These are phyloP conservation scores for Oscheius onirici DNA, from an alignment of 2,888 invertebrate genomes.

Conservation along the genomic window DNA sequence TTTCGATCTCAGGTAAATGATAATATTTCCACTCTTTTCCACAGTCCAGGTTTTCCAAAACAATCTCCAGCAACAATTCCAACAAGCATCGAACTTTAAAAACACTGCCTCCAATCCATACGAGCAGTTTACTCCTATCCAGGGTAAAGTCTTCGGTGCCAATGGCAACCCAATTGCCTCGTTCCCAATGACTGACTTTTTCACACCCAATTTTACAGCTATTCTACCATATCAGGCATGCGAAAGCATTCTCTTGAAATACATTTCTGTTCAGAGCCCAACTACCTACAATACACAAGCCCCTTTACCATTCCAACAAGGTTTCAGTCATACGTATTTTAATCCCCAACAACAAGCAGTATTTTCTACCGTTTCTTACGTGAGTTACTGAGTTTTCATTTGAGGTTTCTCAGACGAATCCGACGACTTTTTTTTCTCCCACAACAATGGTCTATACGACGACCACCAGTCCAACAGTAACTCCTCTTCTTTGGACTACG, in stretches of 20 bases:
- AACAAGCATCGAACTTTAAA: conserved; percentile 3
- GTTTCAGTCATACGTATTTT: conserved; percentile 5
- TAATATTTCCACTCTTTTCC: background rate
- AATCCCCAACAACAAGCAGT: background rate
- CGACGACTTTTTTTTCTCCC: background rate
- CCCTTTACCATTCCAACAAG: conserved; percentile 10
- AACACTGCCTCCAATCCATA: conserved; percentile 7
- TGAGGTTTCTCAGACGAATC: background rate
- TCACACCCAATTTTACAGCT: conserved; percentile 10
- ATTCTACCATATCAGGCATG: conserved; percentile 6
- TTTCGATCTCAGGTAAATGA: conserved; percentile 11
- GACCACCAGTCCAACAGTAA: conserved; percentile 12
- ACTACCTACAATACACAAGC: background rate
- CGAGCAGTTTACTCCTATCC: conserved; percentile 21
- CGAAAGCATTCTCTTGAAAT: background rate
- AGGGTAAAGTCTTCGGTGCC: conserved; percentile 1
- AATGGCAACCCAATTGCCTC: conserved; percentile 15
- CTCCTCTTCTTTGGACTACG: conserved; percentile 32
- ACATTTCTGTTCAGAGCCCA: background rate
- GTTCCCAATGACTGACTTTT: conserved; percentile 26
- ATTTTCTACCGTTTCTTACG: conserved; percentile 9
- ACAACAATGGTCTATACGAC: conserved; percentile 1
- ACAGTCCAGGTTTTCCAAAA: conserved; percentile 9
- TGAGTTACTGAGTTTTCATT: background rate
- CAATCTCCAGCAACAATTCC: conserved; percentile 17